phyloP scores from a whole-genome alignment of 2,797 vertebrate genomes.

The Vipera latastei region DNA sequence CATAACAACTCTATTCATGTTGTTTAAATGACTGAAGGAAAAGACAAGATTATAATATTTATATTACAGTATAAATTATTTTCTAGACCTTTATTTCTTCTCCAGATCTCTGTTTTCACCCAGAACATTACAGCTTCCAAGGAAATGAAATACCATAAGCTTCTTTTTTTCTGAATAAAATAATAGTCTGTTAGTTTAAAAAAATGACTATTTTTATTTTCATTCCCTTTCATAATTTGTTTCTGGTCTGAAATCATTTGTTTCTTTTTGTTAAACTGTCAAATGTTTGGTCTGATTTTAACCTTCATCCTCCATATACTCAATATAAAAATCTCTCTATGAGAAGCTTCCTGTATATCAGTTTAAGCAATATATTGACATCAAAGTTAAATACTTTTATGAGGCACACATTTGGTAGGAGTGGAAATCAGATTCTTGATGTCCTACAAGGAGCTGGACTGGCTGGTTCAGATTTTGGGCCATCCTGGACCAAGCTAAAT shows the following conservation, averaged over 20 bases:
- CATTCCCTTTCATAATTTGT: slow-evolving; percentile 60
- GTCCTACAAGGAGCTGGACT: slow-evolving; percentile 29
- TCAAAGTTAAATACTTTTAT: slow-evolving; percentile 57
- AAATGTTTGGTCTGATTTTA: slow-evolving; percentile 55
- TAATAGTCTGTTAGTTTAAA: slow-evolving; percentile 42
- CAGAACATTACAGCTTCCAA: slow-evolving; percentile 17
- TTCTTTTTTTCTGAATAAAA: slow-evolving; percentile 52
- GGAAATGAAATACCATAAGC: slow-evolving; percentile 50
- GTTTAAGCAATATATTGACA: slow-evolving; percentile 61
- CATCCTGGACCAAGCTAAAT: too few relatives aligned
- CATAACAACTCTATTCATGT: neutral
- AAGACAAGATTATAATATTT: neutral
- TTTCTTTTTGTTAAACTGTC: slow-evolving; percentile 49
- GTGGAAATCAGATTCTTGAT: slow-evolving; percentile 63
- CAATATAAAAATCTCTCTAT: slow-evolving; percentile 38
- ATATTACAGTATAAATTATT: slow-evolving; percentile 39
- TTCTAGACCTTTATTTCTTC: slow-evolving; percentile 39
- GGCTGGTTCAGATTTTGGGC: neutral
- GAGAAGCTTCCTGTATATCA: slow-evolving; percentile 3
- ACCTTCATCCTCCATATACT: slow-evolving; percentile 10
- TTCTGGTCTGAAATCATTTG: slow-evolving; percentile 61
- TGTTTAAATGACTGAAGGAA: neutral
- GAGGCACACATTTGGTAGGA: slow-evolving; percentile 48
- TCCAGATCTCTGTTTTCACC: slow-evolving; percentile 32
- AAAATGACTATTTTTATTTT: slow-evolving; percentile 55